Base-by-base conservation (phyloP, 2,113 vertebrate genomes). In the Aspiorhynchus laticeps region DNA sequence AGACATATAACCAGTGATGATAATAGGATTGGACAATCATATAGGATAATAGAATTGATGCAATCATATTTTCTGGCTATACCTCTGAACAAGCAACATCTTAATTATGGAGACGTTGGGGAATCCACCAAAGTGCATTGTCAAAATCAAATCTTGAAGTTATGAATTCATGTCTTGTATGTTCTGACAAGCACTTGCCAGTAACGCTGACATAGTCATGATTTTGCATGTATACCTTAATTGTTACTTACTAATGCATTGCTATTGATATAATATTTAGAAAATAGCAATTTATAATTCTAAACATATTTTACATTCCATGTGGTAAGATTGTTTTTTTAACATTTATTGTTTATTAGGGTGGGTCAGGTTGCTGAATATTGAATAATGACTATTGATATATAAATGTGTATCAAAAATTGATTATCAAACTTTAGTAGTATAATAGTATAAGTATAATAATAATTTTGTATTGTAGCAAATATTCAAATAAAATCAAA, bases 51-150 rank as follows among this genome's bases (percentile, higher is more conserved):
- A 53, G 5, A 5, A 53, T 53, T 53, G 48, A 53, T 53, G 24
- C 21, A 74, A 41, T 74, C 71, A 74, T 74, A 74, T 41, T 24
- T 74, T 74, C 71, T 21, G 21, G 4, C 41, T 74, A 73, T 17
- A 53, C 1, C 48, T 53, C 48, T 41, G 19, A 41, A 41, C 36
- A 74, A 41, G 71, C 21, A n/a, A 21, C 36, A 24, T 36, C 21
- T 74, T 74, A 41, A 74, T 74, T 74, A 74, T 73, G 19, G 33
- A 38, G 69, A 73, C 33, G 9, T 38, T 73, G 19, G 69, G 36
- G 69, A 73, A 38, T 73, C 3, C 8, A 71, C 53, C 67, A 36
- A 71, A 38, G 67, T 19, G 33, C 67, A 71, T 71, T 36, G 17
- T 36, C 0, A 11, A 36, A 17, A 69, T 69, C 5, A 33, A 36